phyloP scores from a whole-genome alignment of 2,113 vertebrate species.

The Heterochromis multidens region DNA sequence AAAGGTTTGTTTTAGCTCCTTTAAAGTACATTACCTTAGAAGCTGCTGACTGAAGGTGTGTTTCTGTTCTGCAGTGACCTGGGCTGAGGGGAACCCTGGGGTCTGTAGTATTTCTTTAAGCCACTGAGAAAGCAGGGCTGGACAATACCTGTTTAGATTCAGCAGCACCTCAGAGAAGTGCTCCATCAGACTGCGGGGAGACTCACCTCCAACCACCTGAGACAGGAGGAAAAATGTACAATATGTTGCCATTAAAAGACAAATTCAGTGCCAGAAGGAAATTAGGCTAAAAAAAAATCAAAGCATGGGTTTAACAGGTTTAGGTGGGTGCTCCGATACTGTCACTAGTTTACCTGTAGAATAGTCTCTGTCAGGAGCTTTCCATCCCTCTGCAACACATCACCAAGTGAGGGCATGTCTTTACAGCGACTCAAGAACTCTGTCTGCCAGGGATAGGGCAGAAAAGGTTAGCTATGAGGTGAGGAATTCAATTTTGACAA shows the following conservation, averaged over 20 bases:
- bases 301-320: neutral
- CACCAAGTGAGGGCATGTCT: constrained; percentile 81
- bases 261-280: neutral
- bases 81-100: constrained; percentile 84
- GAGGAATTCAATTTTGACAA: neutral
- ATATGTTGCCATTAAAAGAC: neutral
- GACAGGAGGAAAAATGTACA: neutral
- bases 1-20: neutral
- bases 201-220: constrained; percentile 86
- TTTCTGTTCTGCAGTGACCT: constrained; percentile 87
- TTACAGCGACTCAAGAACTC: constrained; percentile 89
- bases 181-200: constrained; percentile 87
- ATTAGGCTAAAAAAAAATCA: neutral
- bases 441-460: constrained; percentile 71
- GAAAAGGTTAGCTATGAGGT: neutral
- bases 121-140: constrained; percentile 84
- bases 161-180: constrained; percentile 92
- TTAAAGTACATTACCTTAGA: constrained; percentile 79
- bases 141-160: constrained; percentile 89
- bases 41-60: constrained; percentile 92
- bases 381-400: constrained; percentile 87
- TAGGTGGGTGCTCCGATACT: neutral
- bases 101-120: constrained; percentile 87
- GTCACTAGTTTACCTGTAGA: constrained; percentile 80
- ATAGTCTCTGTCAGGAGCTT: constrained; percentile 88